Base-by-base conservation (phyloP, 2,888 invertebrate genomes). In the Margaritifera margaritifera region DNA sequence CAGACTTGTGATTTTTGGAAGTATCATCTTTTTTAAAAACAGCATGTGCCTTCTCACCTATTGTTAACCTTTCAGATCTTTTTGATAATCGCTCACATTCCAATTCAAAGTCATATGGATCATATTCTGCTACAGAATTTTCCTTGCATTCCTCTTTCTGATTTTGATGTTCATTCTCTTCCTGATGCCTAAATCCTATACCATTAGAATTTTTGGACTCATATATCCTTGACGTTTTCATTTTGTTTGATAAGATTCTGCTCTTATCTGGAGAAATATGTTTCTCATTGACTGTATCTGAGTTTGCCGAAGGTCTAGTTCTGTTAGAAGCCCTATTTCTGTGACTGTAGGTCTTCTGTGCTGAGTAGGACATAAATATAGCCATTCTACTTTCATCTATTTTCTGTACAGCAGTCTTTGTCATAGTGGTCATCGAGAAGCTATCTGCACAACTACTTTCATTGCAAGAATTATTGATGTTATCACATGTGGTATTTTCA, bases 71-170 rank as follows among this genome's bases (percentile, higher is more conserved):
- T 56, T 71, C 69, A 22, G 68, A 72, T 61, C 50, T 70, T 62
- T 65, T 66, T 19, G 68, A 69, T 51, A 66, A 51, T 69, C 62
- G 71, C n/a, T 72, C 68, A 71, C 75, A 79, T 58, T 78, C 79
- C 15, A 72, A 68, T 31, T 76, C 76, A 77, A 83, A 83, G 59
- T 81, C 79, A 77, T 80, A 83, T 51, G 83, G 83, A 72, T 83
- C 83, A 71, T 74, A 69, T 25, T 66, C 68, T 42, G 60, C 53
- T 62, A 66, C 72, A n/a, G 50, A 59, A 25, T 65, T 70, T 31
- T 61, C 62, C 59, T 42, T 58, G 5, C 20, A 31, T 58, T 11
- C 24, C 25, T 52, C 25, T 58, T 18, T 25, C 51, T 22, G 52
- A 52, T 24, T 58, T 63, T 52, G 20, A 62, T 25, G 24, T 22